phyloP scores from a whole-genome alignment of 1,140 invertebrate species.

The Cydia pomonella region DNA sequence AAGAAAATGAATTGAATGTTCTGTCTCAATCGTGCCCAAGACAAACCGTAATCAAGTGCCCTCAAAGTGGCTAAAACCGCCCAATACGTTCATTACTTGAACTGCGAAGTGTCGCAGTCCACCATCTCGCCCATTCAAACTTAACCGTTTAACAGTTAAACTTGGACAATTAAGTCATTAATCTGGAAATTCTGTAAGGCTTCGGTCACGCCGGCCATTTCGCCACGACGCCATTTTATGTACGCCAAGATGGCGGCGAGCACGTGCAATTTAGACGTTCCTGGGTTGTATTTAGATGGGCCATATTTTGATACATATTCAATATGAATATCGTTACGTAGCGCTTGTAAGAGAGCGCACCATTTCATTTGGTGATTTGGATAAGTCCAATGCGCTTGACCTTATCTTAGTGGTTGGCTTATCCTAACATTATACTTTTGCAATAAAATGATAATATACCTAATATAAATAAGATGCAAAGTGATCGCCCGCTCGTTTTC shows the following conservation, averaged over 20 bases:
- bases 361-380: no score
- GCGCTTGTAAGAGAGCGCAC: not conserved
- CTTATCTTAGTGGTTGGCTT: no score
- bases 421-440: no score
- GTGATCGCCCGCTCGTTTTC: no score
- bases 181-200: constrained; percentile 59
- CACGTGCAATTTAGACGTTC: constrained; percentile 31
- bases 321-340: not conserved
- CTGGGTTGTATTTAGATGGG: not conserved
- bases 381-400: no score
- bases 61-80: constrained; percentile 36
- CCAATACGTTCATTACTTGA: constrained; percentile 54
- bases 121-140: constrained; percentile 52
- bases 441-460: no score
- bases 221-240: constrained; percentile 47
- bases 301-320: not conserved
- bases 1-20: not conserved
- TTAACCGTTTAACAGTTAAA: constrained; percentile 61
- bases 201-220: constrained; percentile 54
- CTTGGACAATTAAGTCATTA: constrained; percentile 67
- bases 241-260: constrained; percentile 47
- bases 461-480: no score
- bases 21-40: not conserved
- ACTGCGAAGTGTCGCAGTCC: constrained; percentile 56
- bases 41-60: constrained; percentile 19